Conservation (phyloP, 2,113 vertebrate genomes). For the Clinocottus analis region DNA sequence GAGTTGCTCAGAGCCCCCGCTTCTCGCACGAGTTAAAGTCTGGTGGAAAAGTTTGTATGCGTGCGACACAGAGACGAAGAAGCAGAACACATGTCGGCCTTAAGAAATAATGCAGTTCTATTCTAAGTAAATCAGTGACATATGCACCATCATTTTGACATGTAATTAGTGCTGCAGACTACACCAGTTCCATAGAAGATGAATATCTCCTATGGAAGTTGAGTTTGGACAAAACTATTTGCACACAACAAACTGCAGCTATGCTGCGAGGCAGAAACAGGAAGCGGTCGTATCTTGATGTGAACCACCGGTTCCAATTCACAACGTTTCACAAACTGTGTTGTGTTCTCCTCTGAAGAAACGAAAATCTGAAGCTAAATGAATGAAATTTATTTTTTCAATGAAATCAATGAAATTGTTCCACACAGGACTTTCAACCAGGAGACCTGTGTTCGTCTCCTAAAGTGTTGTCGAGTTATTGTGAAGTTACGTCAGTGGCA, state of each 20-base stretch:
- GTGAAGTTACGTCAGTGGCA: not conserved
- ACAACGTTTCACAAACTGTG: not conserved
- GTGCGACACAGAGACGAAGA: not conserved
- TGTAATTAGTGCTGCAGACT: not conserved
- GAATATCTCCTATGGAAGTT: not conserved
- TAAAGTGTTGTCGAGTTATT: not conserved
- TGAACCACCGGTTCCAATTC: not conserved
- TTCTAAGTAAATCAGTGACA: not conserved
- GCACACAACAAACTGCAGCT: not conserved
- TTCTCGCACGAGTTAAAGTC: not conserved
- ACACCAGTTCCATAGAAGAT: too few species aligned
- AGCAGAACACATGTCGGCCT: not conserved
- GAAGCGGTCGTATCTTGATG: not conserved
- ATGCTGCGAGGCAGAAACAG: not conserved
- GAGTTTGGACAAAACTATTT: not conserved
- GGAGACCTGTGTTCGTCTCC: not conserved
- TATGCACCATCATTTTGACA: not conserved
- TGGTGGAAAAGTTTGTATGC: not conserved
- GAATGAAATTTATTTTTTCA: not conserved
- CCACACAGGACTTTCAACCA: not conserved
- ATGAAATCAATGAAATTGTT: too few species aligned
- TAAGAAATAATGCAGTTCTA: not conserved
- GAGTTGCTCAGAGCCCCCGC: slow-evolving; percentile 3
- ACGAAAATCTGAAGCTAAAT: not conserved
- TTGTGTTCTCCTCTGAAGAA: not conserved